Conservation (phyloP, 2,113 vertebrate species). For the Chionodraco myersi region DNA sequence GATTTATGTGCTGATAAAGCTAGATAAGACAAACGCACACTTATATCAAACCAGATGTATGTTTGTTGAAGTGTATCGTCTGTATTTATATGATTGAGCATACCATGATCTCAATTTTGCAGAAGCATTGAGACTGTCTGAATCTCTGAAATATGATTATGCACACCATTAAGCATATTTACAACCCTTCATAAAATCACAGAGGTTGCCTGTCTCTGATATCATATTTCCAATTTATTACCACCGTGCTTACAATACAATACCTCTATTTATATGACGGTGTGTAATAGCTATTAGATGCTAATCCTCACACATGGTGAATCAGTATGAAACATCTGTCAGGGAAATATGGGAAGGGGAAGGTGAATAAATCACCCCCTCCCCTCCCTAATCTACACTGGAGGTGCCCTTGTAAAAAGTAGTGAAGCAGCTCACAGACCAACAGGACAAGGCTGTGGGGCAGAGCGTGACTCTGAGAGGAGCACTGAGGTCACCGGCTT, state of each 20-base stretch:
- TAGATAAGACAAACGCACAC: conserved; percentile 6
- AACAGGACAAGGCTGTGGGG: not conserved
- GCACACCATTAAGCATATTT: conserved; percentile 45
- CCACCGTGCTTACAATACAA: not conserved
- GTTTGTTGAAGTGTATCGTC: not conserved
- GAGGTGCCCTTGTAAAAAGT: conserved; percentile 17
- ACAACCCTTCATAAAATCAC: conserved; percentile 34
- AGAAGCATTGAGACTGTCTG: conserved; percentile 7
- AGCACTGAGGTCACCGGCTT: not conserved
- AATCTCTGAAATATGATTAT: conserved; percentile 42
- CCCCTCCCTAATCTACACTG: not conserved
- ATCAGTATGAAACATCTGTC: conserved; percentile 4
- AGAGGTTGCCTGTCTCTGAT: conserved; percentile 13
- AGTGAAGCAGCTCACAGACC: not conserved
- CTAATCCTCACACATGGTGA: conserved; percentile 26
- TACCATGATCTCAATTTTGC: conserved; percentile 15
- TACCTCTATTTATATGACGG: conserved; percentile 38
- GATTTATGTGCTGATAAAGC: conserved; percentile 6
- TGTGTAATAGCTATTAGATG: conserved; percentile 28
- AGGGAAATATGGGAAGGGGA: not conserved
- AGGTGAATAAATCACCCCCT: conserved; percentile 8
- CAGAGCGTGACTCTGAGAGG: not conserved
- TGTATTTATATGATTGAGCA: not conserved
- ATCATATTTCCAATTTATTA: conserved; percentile 28
- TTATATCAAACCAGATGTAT: not conserved